Evolutionary conservation across 2,797 vertebrate species (phyloP), one percentile per base, ranked within the genome.

Genomic region (Heteromormyrus szaboi): DNA sequence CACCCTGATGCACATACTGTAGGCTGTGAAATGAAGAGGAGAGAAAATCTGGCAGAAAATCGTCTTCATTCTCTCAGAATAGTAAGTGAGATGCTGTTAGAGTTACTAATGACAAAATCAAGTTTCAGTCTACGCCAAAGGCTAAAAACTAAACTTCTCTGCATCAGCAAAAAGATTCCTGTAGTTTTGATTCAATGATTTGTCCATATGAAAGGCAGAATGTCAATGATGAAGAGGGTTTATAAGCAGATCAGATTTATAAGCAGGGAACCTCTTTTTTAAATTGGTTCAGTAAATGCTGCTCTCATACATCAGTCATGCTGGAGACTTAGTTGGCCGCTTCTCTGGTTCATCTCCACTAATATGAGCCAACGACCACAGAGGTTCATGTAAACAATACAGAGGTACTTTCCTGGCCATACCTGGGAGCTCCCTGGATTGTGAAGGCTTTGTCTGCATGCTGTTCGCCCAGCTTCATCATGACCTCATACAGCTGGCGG

Each of bases 371-470:
- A 72, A 37, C 12, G 0, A 11, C 29, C 29, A 17, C 12, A 72
- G 65, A 72, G 12, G 29, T 14, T 72, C 17, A 37, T 72, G 65
- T 14, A 72, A 37, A 72, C 65, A 72, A 37, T 33, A 2, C 29
- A 72, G 29, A 72, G 14, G 65, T 12, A 37, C 29, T 0, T 17
- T 72, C 2, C 4, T 17, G 29, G 65, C 65, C 41, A 37, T 93
- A 99, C 98, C 98, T 99, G 12, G 98, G 98, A 41, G 98, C 98
- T 90, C 98, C 98, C 94, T 98, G 98, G 91, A 99, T 99, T 83
- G 97, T 99, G 93, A 99, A 99, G 93, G 98, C 97, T 92, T 99
- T 99, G 94, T 99, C 98, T 0, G 98, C 97, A 0, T 99, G 98
- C 92, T 99, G 98, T 86, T 99, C 98, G 0, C 95, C 96, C 54